phyloP scores from a whole-genome alignment of 2,888 invertebrate genomes.

The Catocala nupta region DNA sequence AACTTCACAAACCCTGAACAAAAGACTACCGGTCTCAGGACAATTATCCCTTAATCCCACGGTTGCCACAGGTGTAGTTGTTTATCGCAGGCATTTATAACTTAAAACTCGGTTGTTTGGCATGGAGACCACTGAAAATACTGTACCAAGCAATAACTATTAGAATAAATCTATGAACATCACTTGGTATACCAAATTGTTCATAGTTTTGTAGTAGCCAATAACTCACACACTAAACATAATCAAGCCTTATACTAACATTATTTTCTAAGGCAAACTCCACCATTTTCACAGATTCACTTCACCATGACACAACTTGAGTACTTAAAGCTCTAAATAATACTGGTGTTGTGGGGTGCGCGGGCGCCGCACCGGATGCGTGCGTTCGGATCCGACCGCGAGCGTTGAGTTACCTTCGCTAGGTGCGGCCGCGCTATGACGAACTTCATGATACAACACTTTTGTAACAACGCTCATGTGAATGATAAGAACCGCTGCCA shows the following conservation, averaged over 20 bases:
- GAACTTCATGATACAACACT: conserved; percentile 38
- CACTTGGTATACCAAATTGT: too few species aligned
- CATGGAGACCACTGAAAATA: too few species aligned
- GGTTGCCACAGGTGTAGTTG: too few species aligned
- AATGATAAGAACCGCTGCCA: conserved; percentile 7
- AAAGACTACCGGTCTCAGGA: too few species aligned
- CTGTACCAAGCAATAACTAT: too few species aligned
- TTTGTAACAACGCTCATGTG: conserved; percentile 1
- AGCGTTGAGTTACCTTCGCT: conserved; percentile 46
- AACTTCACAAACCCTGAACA: too few species aligned
- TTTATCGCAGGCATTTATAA: too few species aligned
- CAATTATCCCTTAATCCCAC: too few species aligned
- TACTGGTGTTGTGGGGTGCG: conserved; percentile 46
- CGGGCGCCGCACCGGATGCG: conserved; percentile 49
- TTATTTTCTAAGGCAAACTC: conserved; percentile 78
- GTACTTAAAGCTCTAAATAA: conserved; percentile 52
- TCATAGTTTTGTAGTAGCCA: too few species aligned
- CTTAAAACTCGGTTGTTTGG: too few species aligned
- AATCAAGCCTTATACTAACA: conserved; percentile 59
- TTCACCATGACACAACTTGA: conserved; percentile 47
- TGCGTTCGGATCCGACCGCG: conserved; percentile 65
- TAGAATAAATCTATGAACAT: too few species aligned
- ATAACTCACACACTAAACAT: not conserved
- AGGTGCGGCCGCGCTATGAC: conserved; percentile 59
- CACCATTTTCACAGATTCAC: conserved; percentile 65